Base-by-base conservation (phyloP, 2,797 vertebrate species). In the Taeniopygia guttata region DNA sequence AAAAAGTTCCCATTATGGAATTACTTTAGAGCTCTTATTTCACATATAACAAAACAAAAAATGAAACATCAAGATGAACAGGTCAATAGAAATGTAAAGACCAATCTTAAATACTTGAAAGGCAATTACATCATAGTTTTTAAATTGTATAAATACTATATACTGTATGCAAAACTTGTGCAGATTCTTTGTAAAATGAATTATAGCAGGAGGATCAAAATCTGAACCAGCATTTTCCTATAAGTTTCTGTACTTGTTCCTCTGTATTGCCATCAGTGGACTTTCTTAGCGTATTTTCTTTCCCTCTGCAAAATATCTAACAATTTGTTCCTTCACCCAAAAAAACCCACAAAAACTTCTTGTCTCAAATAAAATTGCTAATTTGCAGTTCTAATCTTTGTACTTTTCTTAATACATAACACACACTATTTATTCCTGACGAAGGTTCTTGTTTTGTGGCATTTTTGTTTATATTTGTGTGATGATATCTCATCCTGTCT, bases 101-200 rank as follows among this genome's bases (percentile, higher is more conserved):
- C 3, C 11, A 30, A 3, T 27, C 77, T 70, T 45, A 67, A 82
- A 48, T 66, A 72, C 8, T 29, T 54, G 12, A 9, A 69, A 29
- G 16, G 2, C 14, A 43, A 52, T 19, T 68, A 18, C 10, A 29
- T 66, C 2, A 4, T 38, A 62, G 20, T 26, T 5, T 8, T 45
- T 85, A 77, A 43, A 25, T 9, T 16, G 19, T 46, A 26, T 38
- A 55, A 70, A 70, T 45, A 38, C 17, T 36, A 11, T 27, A 43
- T 34, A 51, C 1, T 0, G 0, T 10, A 25, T 4, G 5, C 32
- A 78, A 74, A 78, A 34, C 27, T 73, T 29, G 1, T 59, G 34
- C 34, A 59, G n/a, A 38, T 62, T 74, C 19, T 21, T 58, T 70
- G 3, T 38, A 66, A 36, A 56, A 7, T 26, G 10, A 83, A 34